phyloP scores from a whole-genome alignment of 2,113 vertebrate species.

The Salvator merianae region DNA sequence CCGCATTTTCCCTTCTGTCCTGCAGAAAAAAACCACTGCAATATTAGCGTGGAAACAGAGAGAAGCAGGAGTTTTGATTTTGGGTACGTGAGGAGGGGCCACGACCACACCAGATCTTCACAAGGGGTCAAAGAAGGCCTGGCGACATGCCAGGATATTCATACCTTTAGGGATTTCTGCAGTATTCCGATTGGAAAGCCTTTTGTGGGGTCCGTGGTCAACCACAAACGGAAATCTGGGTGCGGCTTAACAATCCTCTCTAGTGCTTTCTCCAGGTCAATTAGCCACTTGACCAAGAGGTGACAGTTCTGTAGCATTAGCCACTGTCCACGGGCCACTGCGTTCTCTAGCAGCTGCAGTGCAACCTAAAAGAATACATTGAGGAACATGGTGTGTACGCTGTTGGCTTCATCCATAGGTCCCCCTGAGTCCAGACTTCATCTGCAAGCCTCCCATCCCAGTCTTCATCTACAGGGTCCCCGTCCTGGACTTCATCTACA shows the following conservation, averaged over 20 bases:
- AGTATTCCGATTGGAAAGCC: slow-evolving; percentile 93
- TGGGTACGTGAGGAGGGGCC: neutral
- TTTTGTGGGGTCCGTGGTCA: slow-evolving; percentile 90
- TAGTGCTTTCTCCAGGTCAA: slow-evolving; percentile 89
- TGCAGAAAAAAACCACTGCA: neutral
- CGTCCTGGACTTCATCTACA: no score
- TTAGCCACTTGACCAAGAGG: slow-evolving; percentile 90
- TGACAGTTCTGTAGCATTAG: slow-evolving; percentile 98
- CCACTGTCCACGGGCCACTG: slow-evolving; percentile 85
- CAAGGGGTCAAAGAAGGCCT: neutral
- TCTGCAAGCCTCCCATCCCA: no score
- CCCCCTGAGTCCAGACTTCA: no score
- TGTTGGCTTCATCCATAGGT: neutral
- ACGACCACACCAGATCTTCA: neutral
- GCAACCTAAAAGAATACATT: slow-evolving; percentile 76
- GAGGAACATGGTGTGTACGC: neutral
- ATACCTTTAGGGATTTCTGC: slow-evolving; percentile 93
- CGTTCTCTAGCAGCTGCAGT: slow-evolving; percentile 85
- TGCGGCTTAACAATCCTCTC: slow-evolving; percentile 87
- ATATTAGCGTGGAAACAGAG: slow-evolving; percentile 3
- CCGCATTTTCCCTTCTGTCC: no score
- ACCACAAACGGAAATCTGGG: slow-evolving; percentile 91
- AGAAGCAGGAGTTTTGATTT: neutral
- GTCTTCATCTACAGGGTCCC: no score
- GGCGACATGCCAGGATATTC: neutral